Conservation (phyloP, 2,888 invertebrate species). For the Agonopterix alstromeriana region DNA sequence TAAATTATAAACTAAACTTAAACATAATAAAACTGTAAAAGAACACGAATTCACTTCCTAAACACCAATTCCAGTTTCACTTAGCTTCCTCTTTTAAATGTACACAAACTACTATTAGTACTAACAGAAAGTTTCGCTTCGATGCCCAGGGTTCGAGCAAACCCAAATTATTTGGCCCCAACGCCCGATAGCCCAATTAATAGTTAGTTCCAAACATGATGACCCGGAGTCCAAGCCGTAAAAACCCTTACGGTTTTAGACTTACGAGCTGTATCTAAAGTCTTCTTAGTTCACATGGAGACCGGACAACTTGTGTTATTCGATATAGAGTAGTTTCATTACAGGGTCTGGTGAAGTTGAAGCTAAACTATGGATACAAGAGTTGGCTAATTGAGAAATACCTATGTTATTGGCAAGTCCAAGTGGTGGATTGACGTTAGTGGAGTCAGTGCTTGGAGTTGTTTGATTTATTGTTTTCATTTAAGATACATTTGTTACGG, state of each 20-base stretch:
- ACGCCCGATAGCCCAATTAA: conserved; percentile 4
- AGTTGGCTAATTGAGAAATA: too few relatives aligned
- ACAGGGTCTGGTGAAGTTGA: background rate
- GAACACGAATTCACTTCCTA: background rate
- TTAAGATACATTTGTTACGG: too few relatives aligned
- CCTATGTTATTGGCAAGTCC: too few relatives aligned
- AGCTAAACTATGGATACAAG: too few relatives aligned
- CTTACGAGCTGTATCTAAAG: too few relatives aligned
- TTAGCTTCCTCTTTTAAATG: conserved; percentile 1
- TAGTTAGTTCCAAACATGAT: background rate
- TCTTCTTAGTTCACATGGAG: background rate
- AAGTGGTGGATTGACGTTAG: too few relatives aligned
- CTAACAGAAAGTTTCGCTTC: conserved; percentile 7
- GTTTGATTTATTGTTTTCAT: too few relatives aligned
- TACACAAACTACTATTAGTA: conserved; percentile 2
- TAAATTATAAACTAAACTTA: background rate
- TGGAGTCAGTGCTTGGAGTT: too few relatives aligned
- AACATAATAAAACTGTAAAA: background rate
- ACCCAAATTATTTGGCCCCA: conserved; percentile 2
- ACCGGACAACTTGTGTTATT: background rate
- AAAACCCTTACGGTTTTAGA: too few relatives aligned
- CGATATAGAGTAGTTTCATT: conserved; percentile 1
- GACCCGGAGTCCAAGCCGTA: too few relatives aligned
- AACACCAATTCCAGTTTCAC: background rate
- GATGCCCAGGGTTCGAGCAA: conserved; percentile 1